Base-by-base conservation (phyloP, 2,888 invertebrate species). In the Cephus sareptanus region DNA sequence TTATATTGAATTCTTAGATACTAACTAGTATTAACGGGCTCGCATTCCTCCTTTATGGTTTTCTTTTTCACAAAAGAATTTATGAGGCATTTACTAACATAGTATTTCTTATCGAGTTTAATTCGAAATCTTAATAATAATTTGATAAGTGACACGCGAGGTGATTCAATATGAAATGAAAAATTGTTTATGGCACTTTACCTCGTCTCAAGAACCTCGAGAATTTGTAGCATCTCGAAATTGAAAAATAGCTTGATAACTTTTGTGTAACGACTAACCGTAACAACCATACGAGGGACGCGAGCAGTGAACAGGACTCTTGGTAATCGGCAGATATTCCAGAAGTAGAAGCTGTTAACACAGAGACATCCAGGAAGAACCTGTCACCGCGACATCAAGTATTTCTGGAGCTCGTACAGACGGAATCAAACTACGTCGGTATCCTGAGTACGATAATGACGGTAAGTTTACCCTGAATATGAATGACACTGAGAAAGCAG, bases 361-460 rank as follows among this genome's bases (percentile, higher is more conserved):
- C 88, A 81, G 95, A 95, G 87, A 93, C 94, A 76, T 93, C 94
- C 79, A 92, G 95, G 81, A 95, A 95, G 87, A 93, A 94, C 84
- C 93, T 95, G 91, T 95, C 96, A 73, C 94, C 96, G 4, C 93
- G 97, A 76, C 96, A 96, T 88, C 96, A 96, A 92, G 96, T 97
- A 75, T 97, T 97, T 91, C 94, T 96, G 92, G 99, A 99, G 92
- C 94, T 99, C 86, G 94, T 97, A 82, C 97, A 98, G 92, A 99
- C 99, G 1, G 99, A 99, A 92, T 96, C 96, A 80, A 99, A 99
- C 94, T 99, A 99, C 92, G 98, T 99, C 80, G 96, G 96, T 81
- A 98, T 99, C 89, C 94, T 99, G 86, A 95, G 97, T 87, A 98
- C 98, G 69, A 97, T 99, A 88, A 95, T 98, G 90, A 97, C 95